A percentile compares a stretch with the other conserved stretches of the same genome.
Evolutionary conservation across 2,888 invertebrate genomes (phyloP).

Genomic region (Euphydryas editha): DNA sequence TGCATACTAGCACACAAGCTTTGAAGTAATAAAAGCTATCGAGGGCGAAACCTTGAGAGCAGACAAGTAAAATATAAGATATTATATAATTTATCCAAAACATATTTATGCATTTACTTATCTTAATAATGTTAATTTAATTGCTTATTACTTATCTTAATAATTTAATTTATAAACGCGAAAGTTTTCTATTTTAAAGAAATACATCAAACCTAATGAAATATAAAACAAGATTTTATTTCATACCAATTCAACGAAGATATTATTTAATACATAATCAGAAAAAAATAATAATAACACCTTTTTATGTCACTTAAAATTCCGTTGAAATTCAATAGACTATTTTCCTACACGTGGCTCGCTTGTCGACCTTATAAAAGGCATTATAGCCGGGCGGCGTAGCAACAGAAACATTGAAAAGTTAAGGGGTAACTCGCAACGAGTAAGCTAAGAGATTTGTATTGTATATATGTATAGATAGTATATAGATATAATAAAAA

Average conservation of each 20-base stretch:
- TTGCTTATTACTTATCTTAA: too few species aligned
- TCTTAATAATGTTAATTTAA: too few species aligned
- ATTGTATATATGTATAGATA: neutral
- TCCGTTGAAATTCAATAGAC: slow-evolving; percentile 6
- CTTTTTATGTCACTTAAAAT: neutral
- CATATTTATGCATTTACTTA: too few species aligned
- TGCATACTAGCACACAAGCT: too few species aligned
- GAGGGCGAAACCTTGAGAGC: too few species aligned
- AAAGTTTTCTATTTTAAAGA: too few species aligned
- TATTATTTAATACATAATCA: too few species aligned
- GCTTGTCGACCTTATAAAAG: neutral
- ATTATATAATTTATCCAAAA: too few species aligned
- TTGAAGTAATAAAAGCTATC: too few species aligned
- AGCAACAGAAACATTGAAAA: slow-evolving; percentile 15
- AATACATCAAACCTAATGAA: neutral
- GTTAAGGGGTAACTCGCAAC: slow-evolving; percentile 4
- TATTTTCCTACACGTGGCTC: slow-evolving; percentile 16
- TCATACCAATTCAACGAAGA: neutral
- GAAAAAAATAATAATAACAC: neutral
- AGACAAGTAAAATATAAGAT: too few species aligned
- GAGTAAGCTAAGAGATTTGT: neutral
- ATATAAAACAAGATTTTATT: neutral
- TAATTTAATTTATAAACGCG: too few species aligned
- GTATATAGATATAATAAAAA: too few species aligned
- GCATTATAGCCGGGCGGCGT: slow-evolving; percentile 11